A percentile compares a stretch with the other conserved stretches of the same genome.
Evolutionary conservation across 2,113 vertebrate species (phyloP).

Genomic region (Corvus moneduloides): DNA sequence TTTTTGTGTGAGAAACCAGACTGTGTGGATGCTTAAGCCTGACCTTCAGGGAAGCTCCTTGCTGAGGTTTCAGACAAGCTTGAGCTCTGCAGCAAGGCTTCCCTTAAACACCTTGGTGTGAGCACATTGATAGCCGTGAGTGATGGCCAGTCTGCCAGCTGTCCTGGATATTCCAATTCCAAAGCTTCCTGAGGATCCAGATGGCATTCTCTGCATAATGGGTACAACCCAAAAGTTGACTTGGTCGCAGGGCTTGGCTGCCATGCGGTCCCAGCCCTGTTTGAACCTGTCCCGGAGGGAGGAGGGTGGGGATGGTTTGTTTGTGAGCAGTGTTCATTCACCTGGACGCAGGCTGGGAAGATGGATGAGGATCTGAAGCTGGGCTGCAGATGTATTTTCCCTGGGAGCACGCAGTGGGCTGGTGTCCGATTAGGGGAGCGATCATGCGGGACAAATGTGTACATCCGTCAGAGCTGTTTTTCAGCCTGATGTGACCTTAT

Average conservation of each 20-base stretch:
- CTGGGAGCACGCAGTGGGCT: not conserved
- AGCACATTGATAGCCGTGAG: not conserved
- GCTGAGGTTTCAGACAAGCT: conserved; percentile 10
- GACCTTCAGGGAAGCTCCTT: conserved; percentile 26
- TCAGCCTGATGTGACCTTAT: not conserved
- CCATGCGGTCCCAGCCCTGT: not conserved
- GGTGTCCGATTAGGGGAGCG: not conserved
- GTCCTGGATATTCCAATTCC: not conserved
- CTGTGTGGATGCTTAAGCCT: not conserved
- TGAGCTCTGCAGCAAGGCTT: conserved; percentile 1
- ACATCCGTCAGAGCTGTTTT: not conserved
- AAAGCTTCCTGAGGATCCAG: not conserved
- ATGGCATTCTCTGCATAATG: not conserved
- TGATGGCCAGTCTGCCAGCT: not conserved
- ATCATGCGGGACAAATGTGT: not conserved
- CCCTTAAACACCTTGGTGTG: not conserved
- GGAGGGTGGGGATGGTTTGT: not conserved
- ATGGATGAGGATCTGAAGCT: not conserved
- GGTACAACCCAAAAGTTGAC: not conserved
- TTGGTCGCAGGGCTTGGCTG: not conserved
- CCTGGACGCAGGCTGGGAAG: not conserved
- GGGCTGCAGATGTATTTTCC: not conserved
- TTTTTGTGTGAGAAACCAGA: conserved; percentile 2
- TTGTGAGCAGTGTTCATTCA: not conserved
- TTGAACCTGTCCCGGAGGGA: conserved; percentile 27